Conservation (phyloP, 2,888 invertebrate species). For the Plagodis dolabraria region DNA sequence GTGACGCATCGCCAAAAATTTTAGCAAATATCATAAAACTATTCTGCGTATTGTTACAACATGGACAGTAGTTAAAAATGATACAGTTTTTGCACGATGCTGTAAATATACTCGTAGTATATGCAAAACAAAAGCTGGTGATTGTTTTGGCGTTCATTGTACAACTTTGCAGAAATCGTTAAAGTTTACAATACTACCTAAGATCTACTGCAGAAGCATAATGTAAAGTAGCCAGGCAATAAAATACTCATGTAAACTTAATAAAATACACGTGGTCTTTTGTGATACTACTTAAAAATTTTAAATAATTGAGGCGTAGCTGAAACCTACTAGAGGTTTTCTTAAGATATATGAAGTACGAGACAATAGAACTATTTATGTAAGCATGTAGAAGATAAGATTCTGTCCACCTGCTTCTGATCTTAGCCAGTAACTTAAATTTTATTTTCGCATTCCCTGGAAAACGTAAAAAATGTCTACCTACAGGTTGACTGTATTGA, state of each 20-base stretch:
- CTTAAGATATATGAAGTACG: background rate
- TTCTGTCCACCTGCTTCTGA: constrained; percentile 14
- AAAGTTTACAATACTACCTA: constrained; percentile 22
- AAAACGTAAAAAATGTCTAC: constrained; percentile 21
- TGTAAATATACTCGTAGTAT: constrained; percentile 9
- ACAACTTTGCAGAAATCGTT: constrained; percentile 24
- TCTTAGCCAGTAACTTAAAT: constrained; percentile 1
- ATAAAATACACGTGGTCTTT: background rate
- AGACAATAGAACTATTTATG: background rate
- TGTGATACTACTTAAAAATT: constrained; percentile 5
- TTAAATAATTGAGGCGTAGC: no score
- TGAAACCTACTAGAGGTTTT: no score
- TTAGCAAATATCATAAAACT: constrained; percentile 11
- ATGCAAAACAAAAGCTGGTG: constrained; percentile 18
- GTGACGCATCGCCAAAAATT: constrained; percentile 15
- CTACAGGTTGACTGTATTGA: constrained; percentile 33
- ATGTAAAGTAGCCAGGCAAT: constrained; percentile 12
- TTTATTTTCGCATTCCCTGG: constrained; percentile 21
- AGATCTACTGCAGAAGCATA: constrained; percentile 19
- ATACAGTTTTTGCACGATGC: constrained; percentile 21
- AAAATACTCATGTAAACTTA: no score
- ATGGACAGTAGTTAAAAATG: constrained; percentile 26
- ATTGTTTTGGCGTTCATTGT: constrained; percentile 21
- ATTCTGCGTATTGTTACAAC: constrained; percentile 7
- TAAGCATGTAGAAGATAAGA: constrained; percentile 10